phyloP scores from a whole-genome alignment of 2,888 invertebrate species.

The Fragum whitleyi region DNA sequence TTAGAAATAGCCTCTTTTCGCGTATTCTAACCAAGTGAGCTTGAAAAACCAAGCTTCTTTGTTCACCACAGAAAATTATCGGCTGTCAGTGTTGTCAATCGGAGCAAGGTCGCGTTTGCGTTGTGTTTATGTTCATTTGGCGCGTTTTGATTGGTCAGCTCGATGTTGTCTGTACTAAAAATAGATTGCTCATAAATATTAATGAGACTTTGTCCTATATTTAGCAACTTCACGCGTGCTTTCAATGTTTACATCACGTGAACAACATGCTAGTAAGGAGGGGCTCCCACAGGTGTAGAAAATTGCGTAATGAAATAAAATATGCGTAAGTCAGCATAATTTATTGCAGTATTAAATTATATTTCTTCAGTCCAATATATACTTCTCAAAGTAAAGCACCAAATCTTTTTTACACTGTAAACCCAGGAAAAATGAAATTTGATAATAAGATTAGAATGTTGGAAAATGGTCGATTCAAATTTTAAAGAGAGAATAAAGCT shows the following conservation, averaged over 20 bases:
- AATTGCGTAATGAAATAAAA: not conserved
- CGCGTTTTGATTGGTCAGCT: constrained; percentile 67
- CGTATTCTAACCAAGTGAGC: not conserved
- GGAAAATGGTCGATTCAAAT: too few relatives aligned
- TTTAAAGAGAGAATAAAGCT: too few relatives aligned
- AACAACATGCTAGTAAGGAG: constrained; percentile 6
- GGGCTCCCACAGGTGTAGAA: not conserved
- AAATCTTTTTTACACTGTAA: too few relatives aligned
- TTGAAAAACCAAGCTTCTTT: constrained; percentile 11
- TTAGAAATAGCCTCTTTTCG: not conserved
- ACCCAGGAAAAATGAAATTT: too few relatives aligned
- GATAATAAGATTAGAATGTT: too few relatives aligned
- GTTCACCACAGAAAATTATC: constrained; percentile 7
- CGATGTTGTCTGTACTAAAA: constrained; percentile 60
- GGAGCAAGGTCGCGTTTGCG: constrained; percentile 59
- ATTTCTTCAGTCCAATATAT: too few relatives aligned
- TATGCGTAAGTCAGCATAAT: not conserved
- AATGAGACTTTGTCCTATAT: constrained; percentile 62
- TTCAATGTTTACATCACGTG: constrained; percentile 26
- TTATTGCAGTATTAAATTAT: too few relatives aligned
- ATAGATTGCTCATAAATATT: constrained; percentile 75
- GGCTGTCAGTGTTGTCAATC: constrained; percentile 45
- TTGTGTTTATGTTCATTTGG: constrained; percentile 70
- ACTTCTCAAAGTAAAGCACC: too few relatives aligned
- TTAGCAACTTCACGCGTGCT: constrained; percentile 40